These are phyloP conservation scores for Eurypyga helias DNA, from an alignment of 2,113 vertebrate species.

Conservation along the genomic window DNA sequence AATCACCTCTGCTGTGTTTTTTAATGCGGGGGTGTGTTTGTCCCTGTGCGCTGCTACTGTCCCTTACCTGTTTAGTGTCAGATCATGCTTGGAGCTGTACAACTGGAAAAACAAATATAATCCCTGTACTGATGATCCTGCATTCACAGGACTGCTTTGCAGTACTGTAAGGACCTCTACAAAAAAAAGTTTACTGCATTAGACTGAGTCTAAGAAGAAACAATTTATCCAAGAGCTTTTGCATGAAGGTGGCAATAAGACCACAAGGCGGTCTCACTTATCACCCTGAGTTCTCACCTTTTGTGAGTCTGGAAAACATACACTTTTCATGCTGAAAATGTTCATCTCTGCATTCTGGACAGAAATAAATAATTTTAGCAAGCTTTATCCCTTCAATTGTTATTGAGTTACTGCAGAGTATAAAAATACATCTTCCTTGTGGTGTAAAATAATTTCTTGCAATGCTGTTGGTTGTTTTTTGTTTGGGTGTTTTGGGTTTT, in stretches of 20 bases:
- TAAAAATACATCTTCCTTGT: neutral
- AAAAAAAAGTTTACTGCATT: neutral
- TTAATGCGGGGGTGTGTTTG: neutral
- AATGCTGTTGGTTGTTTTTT: neutral
- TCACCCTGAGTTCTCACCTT: neutral
- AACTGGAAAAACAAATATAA: neutral
- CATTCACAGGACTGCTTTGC: fast-evolving
- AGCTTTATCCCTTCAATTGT: neutral
- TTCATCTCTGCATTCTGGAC: neutral
- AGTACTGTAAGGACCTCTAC: neutral
- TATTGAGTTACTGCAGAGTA: neutral
- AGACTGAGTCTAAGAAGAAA: neutral
- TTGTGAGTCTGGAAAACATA: neutral
- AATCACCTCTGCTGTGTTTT: neutral
- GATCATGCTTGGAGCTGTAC: neutral
- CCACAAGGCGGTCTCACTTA: neutral
- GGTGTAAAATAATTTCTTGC: neutral
- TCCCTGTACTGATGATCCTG: neutral
- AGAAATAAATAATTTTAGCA: neutral
- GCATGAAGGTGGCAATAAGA: neutral
- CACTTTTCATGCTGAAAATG: neutral
- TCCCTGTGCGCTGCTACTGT: neutral
- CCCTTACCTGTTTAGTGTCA: neutral
- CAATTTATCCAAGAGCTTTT: neutral
- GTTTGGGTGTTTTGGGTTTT: too few species aligned